Conservation (phyloP, 2,113 vertebrate genomes). For the Crotalus horridus region DNA sequence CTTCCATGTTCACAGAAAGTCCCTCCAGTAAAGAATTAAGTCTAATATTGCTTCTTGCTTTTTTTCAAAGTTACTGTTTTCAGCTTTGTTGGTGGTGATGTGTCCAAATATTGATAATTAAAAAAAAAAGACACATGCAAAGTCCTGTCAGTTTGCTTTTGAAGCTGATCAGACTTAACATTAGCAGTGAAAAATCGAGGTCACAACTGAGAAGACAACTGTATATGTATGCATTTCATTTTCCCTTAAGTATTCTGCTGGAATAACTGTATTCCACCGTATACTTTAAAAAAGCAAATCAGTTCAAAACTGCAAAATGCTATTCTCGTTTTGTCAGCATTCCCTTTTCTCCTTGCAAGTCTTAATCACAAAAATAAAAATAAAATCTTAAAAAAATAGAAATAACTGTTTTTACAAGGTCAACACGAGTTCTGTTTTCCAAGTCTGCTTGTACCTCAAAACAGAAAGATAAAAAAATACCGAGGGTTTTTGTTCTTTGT, state of each 20-base stretch:
- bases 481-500: constrained; percentile 26
- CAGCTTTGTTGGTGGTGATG: background rate
- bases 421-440: background rate
- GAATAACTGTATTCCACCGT: background rate
- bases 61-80: background rate
- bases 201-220: constrained; percentile 3
- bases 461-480: constrained; percentile 19
- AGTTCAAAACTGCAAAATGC: constrained; percentile 15
- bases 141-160: background rate
- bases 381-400: background rate
- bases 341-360: constrained; percentile 5
- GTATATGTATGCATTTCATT: constrained; percentile 8
- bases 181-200: background rate
- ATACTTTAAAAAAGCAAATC: constrained; percentile 31
- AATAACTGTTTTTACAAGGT: constrained; percentile 5
- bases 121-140: background rate
- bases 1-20: constrained; percentile 28
- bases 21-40: background rate
- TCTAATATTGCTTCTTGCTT: background rate
- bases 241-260: constrained; percentile 7
- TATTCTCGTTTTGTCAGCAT: background rate
- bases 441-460: constrained; percentile 24
- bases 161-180: background rate
- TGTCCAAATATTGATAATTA: background rate
- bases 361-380: constrained; percentile 4